Percentiles rank a stretch among this genome's conserved stretches.
These are phyloP conservation scores for Kradibia gibbosae DNA, from an alignment of 1,140 invertebrate species.

Conservation along the genomic window DNA sequence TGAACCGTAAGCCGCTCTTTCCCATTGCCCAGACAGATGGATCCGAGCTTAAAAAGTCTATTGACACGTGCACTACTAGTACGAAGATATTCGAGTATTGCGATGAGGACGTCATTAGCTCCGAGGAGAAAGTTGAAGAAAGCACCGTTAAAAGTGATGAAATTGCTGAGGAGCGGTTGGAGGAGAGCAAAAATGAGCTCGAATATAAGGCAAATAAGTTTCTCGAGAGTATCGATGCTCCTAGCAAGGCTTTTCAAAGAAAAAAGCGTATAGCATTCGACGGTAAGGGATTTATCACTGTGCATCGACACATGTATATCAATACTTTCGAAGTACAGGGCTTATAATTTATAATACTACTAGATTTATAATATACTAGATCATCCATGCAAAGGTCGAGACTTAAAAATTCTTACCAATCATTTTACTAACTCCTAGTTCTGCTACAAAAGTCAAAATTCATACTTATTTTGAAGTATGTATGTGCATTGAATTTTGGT, in stretches of 20 bases:
- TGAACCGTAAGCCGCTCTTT: constrained; percentile 65
- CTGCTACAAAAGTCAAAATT: no score
- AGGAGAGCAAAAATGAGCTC: constrained; percentile 59
- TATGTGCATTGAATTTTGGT: no score
- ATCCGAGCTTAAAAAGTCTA: constrained; percentile 57
- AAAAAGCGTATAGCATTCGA: constrained; percentile 70
- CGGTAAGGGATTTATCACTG: constrained; percentile 53
- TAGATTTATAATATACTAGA: no score
- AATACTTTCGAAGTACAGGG: no score
- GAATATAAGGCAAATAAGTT: constrained; percentile 64
- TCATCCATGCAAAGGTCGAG: no score
- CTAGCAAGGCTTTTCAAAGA: constrained; percentile 65
- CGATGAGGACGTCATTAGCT: constrained; percentile 1
- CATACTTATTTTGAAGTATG: no score
- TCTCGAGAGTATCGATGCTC: constrained; percentile 66
- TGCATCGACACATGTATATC: background rate
- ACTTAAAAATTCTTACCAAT: no score
- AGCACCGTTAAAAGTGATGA: constrained; percentile 41
- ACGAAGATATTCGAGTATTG: constrained; percentile 60
- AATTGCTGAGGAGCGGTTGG: constrained; percentile 50
- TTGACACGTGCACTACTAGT: constrained; percentile 56
- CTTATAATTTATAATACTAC: no score
- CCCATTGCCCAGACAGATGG: constrained; percentile 62
- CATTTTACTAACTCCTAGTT: no score
- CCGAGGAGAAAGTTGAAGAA: constrained; percentile 42